These are phyloP conservation scores for Anticlea derivata DNA, from an alignment of 2,888 invertebrate species.

Conservation along the genomic window DNA sequence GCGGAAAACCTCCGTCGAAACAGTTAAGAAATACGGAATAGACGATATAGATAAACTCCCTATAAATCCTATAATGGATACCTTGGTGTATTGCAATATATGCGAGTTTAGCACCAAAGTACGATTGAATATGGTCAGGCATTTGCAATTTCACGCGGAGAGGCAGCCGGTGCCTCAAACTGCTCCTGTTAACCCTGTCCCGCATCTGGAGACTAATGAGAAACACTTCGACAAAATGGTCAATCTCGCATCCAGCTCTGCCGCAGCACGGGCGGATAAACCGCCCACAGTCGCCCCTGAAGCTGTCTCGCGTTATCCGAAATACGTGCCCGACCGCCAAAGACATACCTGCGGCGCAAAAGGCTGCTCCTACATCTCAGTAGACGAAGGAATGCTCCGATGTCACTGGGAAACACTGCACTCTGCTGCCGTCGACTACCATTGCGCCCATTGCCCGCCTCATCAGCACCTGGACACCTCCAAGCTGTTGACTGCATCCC, in stretches of 20 bases:
- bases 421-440: conserved; percentile 81
- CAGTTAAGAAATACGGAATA: conserved; percentile 73
- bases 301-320: conserved; percentile 61
- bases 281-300: conserved; percentile 48
- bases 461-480: conserved; percentile 76
- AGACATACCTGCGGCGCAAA: conserved; percentile 89
- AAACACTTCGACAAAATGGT: conserved; percentile 94
- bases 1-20: conserved; percentile 23
- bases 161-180: conserved; percentile 86
- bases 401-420: conserved; percentile 90
- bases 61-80: conserved; percentile 85
- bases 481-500: conserved; percentile 79
- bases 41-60: conserved; percentile 87
- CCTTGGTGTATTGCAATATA: conserved; percentile 84
- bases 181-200: conserved; percentile 92
- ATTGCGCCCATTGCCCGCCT: conserved; percentile 89
- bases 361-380: conserved; percentile 88
- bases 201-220: conserved; percentile 89
- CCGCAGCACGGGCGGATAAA: conserved; percentile 49
- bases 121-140: conserved; percentile 88
- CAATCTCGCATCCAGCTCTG: conserved; percentile 90
- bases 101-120: conserved; percentile 89
- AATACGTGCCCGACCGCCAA: conserved; percentile 77
- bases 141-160: conserved; percentile 87
- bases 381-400: conserved; percentile 88